These are phyloP conservation scores for Gadopsis marmoratus DNA, from an alignment of 2,797 vertebrate species.

Conservation along the genomic window DNA sequence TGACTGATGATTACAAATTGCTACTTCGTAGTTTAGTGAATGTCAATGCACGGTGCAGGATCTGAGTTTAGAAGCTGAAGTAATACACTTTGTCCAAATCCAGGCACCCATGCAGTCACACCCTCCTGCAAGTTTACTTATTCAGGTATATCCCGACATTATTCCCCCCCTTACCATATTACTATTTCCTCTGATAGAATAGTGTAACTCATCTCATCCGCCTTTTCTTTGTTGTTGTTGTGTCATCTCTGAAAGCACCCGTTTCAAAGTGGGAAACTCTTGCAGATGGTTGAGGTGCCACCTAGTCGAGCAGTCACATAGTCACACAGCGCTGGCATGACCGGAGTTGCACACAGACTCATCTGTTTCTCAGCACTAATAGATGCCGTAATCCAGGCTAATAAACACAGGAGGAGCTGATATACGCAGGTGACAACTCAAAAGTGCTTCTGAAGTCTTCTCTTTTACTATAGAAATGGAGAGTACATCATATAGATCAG, in stretches of 20 bases:
- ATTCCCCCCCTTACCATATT: too few relatives aligned
- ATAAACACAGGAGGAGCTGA: conserved; percentile 30
- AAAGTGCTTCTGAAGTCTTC: not conserved
- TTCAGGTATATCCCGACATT: not conserved
- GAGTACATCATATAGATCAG: not conserved
- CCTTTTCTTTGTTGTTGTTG: conserved; percentile 5
- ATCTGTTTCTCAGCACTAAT: conserved; percentile 50
- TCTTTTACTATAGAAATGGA: not conserved
- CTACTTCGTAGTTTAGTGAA: not conserved
- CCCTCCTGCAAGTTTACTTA: not conserved
- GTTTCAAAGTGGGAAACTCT: conserved; percentile 38
- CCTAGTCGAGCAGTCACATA: conserved; percentile 13
- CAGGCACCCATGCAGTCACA: not conserved
- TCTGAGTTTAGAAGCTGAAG: not conserved
- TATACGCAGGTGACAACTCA: conserved; percentile 1
- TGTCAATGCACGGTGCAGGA: not conserved
- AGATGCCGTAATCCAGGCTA: conserved; percentile 6
- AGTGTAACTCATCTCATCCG: not conserved
- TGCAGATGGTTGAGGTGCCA: conserved; percentile 62
- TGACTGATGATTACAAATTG: conserved; percentile 23
- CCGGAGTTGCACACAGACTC: conserved; percentile 28
- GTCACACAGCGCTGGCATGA: conserved; percentile 41
- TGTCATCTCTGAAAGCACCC: conserved; percentile 28
- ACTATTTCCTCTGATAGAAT: not conserved
- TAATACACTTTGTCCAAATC: not conserved